Evolutionary conservation across 2,113 vertebrate genomes (phyloP).

Genomic region (Pogonocichla stellata): DNA sequence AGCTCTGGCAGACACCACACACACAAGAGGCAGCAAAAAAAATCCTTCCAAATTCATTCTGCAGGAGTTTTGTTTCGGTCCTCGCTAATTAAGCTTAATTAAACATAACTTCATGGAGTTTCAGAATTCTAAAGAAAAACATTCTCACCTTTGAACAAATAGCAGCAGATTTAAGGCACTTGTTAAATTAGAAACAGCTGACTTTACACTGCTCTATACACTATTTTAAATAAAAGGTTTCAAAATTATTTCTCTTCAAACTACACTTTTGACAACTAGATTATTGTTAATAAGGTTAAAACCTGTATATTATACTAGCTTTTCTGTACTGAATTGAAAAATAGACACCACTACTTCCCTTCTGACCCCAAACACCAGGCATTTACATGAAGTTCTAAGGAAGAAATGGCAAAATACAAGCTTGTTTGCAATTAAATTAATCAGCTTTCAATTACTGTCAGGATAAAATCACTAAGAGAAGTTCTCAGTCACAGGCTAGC

Average conservation of each 20-base stretch:
- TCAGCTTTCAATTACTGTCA: conserved; percentile 55
- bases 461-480: conserved; percentile 26
- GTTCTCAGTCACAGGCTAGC: neutral
- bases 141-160: conserved; percentile 29
- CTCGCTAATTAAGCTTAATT: conserved; percentile 45
- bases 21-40: neutral
- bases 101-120: conserved; percentile 36
- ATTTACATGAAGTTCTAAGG: neutral
- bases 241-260: conserved; percentile 29
- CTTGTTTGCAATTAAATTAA: conserved; percentile 60
- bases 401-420: conserved; percentile 27
- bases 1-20: neutral
- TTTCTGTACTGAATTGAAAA: conserved; percentile 46
- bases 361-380: conserved; percentile 22
- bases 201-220: conserved; percentile 5
- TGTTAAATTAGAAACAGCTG: conserved; percentile 38
- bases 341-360: conserved; percentile 32
- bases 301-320: conserved; percentile 16
- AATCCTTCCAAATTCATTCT: neutral
- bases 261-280: conserved; percentile 44
- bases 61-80: neutral
- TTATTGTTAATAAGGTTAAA: conserved; percentile 56
- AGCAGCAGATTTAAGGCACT: conserved; percentile 28
- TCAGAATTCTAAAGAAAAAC: conserved; percentile 51
- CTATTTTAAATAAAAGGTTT: conserved; percentile 54